These are phyloP conservation scores for Crioceris asparagi DNA, from an alignment of 2,888 invertebrate species.

Conservation along the genomic window DNA sequence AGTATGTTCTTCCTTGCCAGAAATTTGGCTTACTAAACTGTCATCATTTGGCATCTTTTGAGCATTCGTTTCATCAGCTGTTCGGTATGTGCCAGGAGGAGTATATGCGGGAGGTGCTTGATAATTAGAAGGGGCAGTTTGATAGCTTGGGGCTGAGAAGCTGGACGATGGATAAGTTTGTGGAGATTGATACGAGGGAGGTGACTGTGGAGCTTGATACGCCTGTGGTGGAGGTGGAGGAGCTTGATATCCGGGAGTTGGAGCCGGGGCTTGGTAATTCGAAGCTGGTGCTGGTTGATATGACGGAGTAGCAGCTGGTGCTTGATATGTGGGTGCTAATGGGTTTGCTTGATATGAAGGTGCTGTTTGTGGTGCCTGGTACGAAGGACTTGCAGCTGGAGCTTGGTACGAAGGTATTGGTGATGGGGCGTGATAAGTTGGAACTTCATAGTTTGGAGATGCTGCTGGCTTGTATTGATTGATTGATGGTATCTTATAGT, in stretches of 20 bases:
- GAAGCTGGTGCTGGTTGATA: conserved; percentile 2
- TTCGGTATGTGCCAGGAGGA: conserved; percentile 22
- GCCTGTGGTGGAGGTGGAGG: not conserved
- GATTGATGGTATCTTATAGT: too few species aligned
- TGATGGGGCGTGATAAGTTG: not conserved
- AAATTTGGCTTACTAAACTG: too few species aligned
- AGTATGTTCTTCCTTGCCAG: conserved; percentile 26
- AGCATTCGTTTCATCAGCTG: conserved; percentile 17
- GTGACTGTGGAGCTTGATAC: not conserved
- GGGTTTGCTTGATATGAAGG: not conserved
- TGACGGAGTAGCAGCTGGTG: not conserved
- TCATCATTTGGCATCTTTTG: conserved; percentile 7
- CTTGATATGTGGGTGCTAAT: not conserved
- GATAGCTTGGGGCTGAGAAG: not conserved
- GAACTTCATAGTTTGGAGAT: not conserved
- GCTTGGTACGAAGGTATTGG: not conserved
- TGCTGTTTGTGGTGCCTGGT: not conserved
- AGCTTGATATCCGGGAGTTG: not conserved
- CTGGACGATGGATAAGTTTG: not conserved
- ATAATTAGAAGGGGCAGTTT: not conserved
- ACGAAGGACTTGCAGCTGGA: not conserved
- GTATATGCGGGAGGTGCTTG: conserved; percentile 12
- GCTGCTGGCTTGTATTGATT: too few species aligned
- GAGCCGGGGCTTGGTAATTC: conserved; percentile 10
- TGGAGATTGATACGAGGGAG: not conserved